Evolutionary conservation across 2,888 invertebrate genomes (phyloP).

Genomic region (Nephrotoma guestfalica): DNA sequence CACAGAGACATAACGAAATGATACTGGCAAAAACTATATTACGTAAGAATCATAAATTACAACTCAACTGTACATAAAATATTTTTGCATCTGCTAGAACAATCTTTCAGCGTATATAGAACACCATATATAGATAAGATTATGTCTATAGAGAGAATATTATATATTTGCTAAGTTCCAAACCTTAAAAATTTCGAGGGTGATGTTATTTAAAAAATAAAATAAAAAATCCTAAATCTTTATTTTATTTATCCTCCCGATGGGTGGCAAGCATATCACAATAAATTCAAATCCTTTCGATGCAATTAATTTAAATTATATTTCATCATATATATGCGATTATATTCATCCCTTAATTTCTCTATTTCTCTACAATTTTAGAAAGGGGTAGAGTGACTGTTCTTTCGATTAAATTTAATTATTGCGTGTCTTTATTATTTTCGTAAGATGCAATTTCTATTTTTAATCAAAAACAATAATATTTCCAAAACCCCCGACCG

Average conservation of each 20-base stretch:
- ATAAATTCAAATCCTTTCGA: neutral
- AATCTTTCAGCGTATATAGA: neutral
- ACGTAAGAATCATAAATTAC: neutral
- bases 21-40: neutral
- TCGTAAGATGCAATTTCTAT: neutral
- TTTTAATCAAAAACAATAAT: neutral
- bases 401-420: neutral
- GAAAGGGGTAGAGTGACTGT: neutral
- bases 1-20: neutral
- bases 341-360: neutral
- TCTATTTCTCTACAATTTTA: neutral
- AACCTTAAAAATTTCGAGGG: neutral
- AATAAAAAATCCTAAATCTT: neutral
- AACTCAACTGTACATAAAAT: neutral
- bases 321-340: neutral
- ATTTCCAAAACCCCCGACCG: neutral
- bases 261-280: neutral
- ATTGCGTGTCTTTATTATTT: neutral
- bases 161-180: too few species aligned
- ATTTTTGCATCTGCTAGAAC: neutral
- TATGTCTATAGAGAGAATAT: too few species aligned
- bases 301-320: neutral
- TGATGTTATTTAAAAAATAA: neutral
- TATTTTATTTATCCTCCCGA: neutral
- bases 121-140: neutral